Conservation (phyloP, 2,797 vertebrate genomes). For the Pogonophryne albipinna region DNA sequence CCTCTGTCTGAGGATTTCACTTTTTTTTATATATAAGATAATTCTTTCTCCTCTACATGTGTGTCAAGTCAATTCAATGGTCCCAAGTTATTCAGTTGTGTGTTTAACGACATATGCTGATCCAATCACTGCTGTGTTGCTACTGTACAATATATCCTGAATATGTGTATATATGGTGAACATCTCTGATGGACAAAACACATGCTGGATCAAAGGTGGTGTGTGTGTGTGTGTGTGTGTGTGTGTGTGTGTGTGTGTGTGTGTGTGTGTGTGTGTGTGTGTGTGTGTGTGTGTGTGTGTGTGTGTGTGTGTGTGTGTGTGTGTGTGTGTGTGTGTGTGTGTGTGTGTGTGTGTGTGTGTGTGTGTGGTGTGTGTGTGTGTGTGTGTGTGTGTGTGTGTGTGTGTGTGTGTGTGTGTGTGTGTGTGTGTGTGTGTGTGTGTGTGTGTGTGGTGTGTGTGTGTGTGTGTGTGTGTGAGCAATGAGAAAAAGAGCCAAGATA, state of each 20-base stretch:
- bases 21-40: not conserved
- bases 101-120: constrained; percentile 64
- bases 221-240: no score
- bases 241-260: no score
- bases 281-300: no score
- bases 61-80: constrained; percentile 34
- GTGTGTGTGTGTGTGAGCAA: constrained; percentile 11
- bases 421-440: no score
- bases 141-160: constrained; percentile 54
- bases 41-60: not conserved
- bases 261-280: not conserved
- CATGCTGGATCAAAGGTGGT: constrained; percentile 57
- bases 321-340: no score
- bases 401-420: no score
- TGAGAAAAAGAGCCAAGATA: not conserved
- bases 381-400: no score
- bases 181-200: constrained; percentile 62
- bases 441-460: no score
- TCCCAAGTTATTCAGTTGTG: constrained; percentile 44
- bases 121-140: constrained; percentile 60
- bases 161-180: constrained; percentile 24
- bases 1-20: constrained; percentile 6
- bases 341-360: no score
- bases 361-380: no score
- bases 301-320: no score